Percentiles rank a stretch among this genome's conserved stretches.
These are phyloP conservation scores for Recurvirostra avosetta DNA, from an alignment of 2,113 vertebrate genomes.

Conservation along the genomic window DNA sequence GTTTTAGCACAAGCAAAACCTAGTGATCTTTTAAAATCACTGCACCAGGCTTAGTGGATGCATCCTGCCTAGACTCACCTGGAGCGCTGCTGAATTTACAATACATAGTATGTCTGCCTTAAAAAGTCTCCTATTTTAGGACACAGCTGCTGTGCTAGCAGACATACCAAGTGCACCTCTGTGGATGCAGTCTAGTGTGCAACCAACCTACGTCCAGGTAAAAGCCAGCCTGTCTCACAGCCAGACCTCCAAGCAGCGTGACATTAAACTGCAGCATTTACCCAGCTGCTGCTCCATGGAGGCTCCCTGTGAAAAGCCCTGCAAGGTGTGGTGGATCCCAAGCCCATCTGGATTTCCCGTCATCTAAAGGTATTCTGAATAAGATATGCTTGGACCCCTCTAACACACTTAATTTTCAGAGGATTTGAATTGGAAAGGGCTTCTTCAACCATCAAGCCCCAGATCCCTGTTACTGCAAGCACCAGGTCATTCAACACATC, in stretches of 20 bases:
- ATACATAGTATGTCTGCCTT: neutral
- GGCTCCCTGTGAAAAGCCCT: neutral
- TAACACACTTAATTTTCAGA: neutral
- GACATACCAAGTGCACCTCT: neutral
- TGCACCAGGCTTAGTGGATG: conserved; percentile 15
- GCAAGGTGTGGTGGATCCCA: neutral
- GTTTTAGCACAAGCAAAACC: conserved; percentile 9
- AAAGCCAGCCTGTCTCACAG: neutral
- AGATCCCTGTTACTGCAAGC: neutral
- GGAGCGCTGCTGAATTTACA: conserved; percentile 31
- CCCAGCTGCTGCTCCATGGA: neutral
- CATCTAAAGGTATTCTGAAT: neutral
- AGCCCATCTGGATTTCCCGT: neutral
- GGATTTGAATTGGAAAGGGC: neutral
- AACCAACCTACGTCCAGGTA: neutral
- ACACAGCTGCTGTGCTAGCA: neutral
- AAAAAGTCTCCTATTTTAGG: neutral
- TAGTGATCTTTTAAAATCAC: conserved; percentile 4
- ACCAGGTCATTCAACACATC: neutral
- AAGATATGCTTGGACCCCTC: neutral
- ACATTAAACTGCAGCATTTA: neutral
- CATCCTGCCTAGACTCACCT: neutral
- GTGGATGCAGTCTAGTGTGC: neutral
- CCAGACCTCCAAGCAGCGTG: neutral
- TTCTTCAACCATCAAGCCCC: neutral